phyloP scores from a whole-genome alignment of 2,888 invertebrate genomes.

The Drosophila kuntzei region DNA sequence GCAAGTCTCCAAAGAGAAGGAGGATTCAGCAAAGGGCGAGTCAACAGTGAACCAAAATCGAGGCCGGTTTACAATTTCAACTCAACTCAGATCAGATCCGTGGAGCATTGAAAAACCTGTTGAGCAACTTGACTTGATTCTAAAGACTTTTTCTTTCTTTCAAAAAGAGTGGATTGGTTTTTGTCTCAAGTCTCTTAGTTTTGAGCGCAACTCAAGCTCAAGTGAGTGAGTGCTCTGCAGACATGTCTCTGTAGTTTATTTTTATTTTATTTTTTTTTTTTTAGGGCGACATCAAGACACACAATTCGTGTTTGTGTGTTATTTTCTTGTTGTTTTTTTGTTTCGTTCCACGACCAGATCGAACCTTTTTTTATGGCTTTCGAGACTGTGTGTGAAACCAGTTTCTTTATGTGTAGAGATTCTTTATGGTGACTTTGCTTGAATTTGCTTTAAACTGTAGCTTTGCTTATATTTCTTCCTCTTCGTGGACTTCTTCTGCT shows the following conservation, averaged over 20 bases:
- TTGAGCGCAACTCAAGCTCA: slow-evolving; percentile 59
- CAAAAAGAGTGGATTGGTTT: slow-evolving; percentile 52
- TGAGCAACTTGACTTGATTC: slow-evolving; percentile 79
- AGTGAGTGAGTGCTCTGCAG: slow-evolving; percentile 17
- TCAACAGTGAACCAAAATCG: slow-evolving; percentile 34
- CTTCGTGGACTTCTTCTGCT: slow-evolving; percentile 12
- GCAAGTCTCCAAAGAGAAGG: slow-evolving; percentile 54
- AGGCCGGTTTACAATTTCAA: slow-evolving; percentile 52
- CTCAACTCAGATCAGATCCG: slow-evolving; percentile 32
- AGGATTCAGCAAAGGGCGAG: slow-evolving; percentile 57
- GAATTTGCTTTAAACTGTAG: slow-evolving; percentile 49
- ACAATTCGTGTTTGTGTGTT: slow-evolving; percentile 60
- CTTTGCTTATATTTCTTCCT: slow-evolving; percentile 29
- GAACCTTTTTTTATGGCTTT: slow-evolving; percentile 62
- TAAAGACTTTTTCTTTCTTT: slow-evolving; percentile 82
- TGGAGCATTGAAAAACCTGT: slow-evolving; percentile 68
- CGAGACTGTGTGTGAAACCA: slow-evolving; percentile 64
- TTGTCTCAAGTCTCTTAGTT: slow-evolving; percentile 24
- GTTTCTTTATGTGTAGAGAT: slow-evolving; percentile 73
- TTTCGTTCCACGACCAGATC: slow-evolving; percentile 54
- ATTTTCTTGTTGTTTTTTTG: slow-evolving; percentile 49
- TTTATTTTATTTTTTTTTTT: slow-evolving; percentile 16
- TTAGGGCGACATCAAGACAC: slow-evolving; percentile 66
- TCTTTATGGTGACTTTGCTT: slow-evolving; percentile 62
- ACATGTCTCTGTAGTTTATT: slow-evolving; percentile 13